Evolutionary conservation across 2,113 vertebrate genomes (phyloP), one percentile per base, ranked within the genome.

Genomic region (Andinoacara biseriatus): DNA sequence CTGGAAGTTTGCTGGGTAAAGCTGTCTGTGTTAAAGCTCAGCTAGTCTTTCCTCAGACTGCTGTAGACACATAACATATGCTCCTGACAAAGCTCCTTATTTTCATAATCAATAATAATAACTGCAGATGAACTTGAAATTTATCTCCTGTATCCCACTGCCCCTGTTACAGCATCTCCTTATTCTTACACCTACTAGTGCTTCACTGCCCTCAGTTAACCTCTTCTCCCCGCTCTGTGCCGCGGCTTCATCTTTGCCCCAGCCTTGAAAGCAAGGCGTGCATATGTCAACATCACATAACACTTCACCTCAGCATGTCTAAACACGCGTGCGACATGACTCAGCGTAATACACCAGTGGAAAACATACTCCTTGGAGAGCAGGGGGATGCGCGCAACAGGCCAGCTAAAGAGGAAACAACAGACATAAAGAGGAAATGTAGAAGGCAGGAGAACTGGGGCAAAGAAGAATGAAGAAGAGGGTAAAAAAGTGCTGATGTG

Each of bases 291-390:
- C 90, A 86, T 86, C 67, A 58, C 79, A 85, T 75, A 78, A 89
- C 86, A 84, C 85, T 67, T 61, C 58, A 81, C 60, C 62, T 65
- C 46, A 0, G 75, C 92, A 29, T 92, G 92, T 90, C 87, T 86
- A 90, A 90, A 94, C 92, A 91, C 3, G 87, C 78, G 20, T 83
- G 85, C 78, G 84, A 93, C 88, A 91, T 88, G 90, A 93, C 89
- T 92, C 91, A 84, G 88, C 88, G 5, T 20, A 74, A 89, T 83
- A 43, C 46, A 31, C 57, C 56, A 58, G 72, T 54, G 89, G 83
- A 87, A 92, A 92, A 87, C 49, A 82, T 72, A 69, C 85, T 90
- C 91, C 90, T 89, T 49, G 0, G 92, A 87, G 90, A 90, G 49
- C 31, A 38, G 26, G 60, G 49, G 33, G 59, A 54, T 79, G 83